Evolutionary conservation across 2,888 invertebrate species (phyloP), one percentile per base, ranked within the genome.

Genomic region (Drosophila macrospina): DNA sequence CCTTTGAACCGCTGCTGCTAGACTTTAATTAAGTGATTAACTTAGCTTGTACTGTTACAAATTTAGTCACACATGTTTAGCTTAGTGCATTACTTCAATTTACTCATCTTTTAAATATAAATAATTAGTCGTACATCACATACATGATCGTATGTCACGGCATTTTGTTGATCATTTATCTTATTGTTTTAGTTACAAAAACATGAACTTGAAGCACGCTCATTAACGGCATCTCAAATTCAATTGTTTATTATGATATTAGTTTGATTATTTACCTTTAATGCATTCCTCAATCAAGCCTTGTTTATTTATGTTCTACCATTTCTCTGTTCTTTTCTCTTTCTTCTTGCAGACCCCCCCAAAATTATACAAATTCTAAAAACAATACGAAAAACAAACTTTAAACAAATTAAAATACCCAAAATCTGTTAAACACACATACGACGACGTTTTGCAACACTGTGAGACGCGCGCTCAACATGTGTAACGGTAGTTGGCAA

Each of bases 291-390:
- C 24, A 45, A 26, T n/a, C 59, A 37, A 68, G 57, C 73, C 70
- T 82, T 69, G 47, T 82, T 88, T 86, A 88, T 81, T 88, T 83
- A 81, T 83, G 68, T 88, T 83, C 70, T 84, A 78, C 81, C 80
- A 78, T 86, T 57, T 78, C 71, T 79, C 67, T 78, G 48, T 84
- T 77, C 36, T 71, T 72, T 72, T 86, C 81, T 86, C 80, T 80
- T 72, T 82, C 74, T 69, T 80, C 76, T 88, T 89, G 78, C 88
- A 89, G 89, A 88, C 81, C 80, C 78, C 78, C 42, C 30, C 30
- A 15, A 55, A 39, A 15, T 37, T 15, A 66, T 39, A 61, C 48
- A 48, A 48, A 8, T 36, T 28, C 15, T 37, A 55, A 11, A 39
- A 32, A 41, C 30, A 52, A 37, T n/a, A 20, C 1, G 3, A 55